Percentiles rank a stretch among this genome's conserved stretches.
Evolutionary conservation across 2,888 invertebrate genomes (phyloP).

Genomic region (Holacanthella duospinosa): DNA sequence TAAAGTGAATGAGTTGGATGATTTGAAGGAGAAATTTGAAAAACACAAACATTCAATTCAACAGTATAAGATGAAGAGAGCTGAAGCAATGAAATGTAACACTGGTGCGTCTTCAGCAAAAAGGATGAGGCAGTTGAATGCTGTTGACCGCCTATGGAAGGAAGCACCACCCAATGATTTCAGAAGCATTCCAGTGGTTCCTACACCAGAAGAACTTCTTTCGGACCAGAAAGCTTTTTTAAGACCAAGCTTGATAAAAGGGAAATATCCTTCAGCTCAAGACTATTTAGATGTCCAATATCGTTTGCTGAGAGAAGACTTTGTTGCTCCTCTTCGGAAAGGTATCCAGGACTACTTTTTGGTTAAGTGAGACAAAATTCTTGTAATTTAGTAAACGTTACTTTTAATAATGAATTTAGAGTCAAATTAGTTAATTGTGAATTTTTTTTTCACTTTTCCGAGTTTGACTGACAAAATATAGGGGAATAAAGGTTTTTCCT

Average conservation of each 20-base stretch:
- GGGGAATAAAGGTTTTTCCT: too few species aligned
- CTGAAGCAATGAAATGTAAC: not conserved
- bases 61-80: not conserved
- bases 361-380: slow-evolving; percentile 36
- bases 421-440: not conserved
- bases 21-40: too few species aligned
- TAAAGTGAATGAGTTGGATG: not conserved
- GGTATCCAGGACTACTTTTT: slow-evolving; percentile 39
- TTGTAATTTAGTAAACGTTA: slow-evolving; percentile 23
- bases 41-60: too few species aligned
- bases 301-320: slow-evolving; percentile 20
- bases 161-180: slow-evolving; percentile 10
- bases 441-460: too few species aligned
- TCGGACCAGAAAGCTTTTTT: not conserved
- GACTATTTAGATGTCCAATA: slow-evolving; percentile 21
- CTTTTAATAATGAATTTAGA: not conserved
- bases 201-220: slow-evolving; percentile 9
- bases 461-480: not conserved
- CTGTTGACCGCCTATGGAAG: not conserved
- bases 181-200: slow-evolving; percentile 8
- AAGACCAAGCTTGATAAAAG: slow-evolving; percentile 9
- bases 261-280: slow-evolving; percentile 8
- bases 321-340: slow-evolving; percentile 38
- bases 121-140: too few species aligned
- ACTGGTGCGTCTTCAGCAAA: not conserved